Base-by-base conservation (phyloP, 2,113 vertebrate species). In the Tyto alba region DNA sequence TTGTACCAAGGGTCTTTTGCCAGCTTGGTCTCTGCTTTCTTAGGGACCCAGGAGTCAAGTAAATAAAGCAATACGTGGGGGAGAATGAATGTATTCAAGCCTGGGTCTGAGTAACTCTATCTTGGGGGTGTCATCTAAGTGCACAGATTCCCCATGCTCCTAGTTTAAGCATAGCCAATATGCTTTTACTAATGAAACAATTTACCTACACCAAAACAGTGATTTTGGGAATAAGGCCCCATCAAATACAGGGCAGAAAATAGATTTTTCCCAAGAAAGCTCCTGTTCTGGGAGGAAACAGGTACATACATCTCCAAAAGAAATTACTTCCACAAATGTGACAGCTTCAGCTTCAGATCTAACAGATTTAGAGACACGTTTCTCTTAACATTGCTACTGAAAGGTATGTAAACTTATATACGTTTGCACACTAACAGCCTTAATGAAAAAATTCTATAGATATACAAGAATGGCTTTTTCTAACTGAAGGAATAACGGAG, bases 71-170 rank as follows among this genome's bases (percentile, higher is more conserved):
- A 32, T 25, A 14, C 0, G 0, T 12, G 27, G 6, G 23, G n/a
- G 2, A 57, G 17, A 45, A 36, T 0, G 1, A 40, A 5, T 3
- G 11, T 25, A 15, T 20, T 19, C 9, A 38, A 45, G 21, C 9
- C 53, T 60, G 30, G 18, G 13, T 38, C 32, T 60, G 13, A 38
- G 41, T 40, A 18, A 43, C 25, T 64, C 4, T 16, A 19, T 36
- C 3, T 11, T 48, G 25, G 11, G 13, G 16, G 11, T 62, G n/a
- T 50, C 10, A 9, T 36, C 38, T 32, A 21, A 30, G 12, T 12
- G 16, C 14, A 27, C 16, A 59, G 32, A 16, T 63, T 91, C 53
- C 25, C 45, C 6, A 1, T 3, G 2, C 11, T 88, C 16, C 43
- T 40, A 9, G 48, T 30, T 79, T 56, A 66, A 84, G 19, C 18